These are phyloP conservation scores for Noctua janthina DNA, from an alignment of 2,888 invertebrate genomes.

Conservation along the genomic window DNA sequence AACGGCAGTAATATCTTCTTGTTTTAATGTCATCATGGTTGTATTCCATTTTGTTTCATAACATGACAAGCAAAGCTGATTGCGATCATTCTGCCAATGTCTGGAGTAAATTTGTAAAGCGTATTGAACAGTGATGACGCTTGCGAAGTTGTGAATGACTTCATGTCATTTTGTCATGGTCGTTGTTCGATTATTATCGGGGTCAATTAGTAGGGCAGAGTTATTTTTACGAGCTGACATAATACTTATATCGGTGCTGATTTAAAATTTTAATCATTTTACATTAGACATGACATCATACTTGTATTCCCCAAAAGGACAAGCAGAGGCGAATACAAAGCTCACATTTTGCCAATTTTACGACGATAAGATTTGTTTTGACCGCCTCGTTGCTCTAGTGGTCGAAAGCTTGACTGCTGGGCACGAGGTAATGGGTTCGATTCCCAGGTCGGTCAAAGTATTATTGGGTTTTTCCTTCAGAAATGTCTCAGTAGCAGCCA, in stretches of 20 bases:
- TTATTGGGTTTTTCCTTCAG: no score
- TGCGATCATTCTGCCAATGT: background rate
- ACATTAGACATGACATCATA: background rate
- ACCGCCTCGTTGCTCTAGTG: no score
- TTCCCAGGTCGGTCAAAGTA: no score
- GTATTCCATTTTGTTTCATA: background rate
- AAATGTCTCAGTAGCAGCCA: no score
- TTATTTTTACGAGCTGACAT: slow-evolving; percentile 7
- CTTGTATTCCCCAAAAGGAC: background rate
- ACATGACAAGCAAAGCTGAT: background rate
- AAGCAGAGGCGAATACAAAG: background rate
- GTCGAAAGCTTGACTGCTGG: no score
- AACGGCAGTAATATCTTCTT: background rate
- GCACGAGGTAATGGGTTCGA: no score
- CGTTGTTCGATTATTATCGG: slow-evolving; percentile 5
- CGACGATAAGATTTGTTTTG: background rate
- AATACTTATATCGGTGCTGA: background rate
- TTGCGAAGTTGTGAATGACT: background rate
- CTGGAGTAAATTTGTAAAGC: background rate
- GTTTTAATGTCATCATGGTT: background rate
- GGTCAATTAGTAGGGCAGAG: slow-evolving; percentile 35
- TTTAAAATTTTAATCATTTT: background rate
- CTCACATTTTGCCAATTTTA: background rate
- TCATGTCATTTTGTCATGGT: background rate
- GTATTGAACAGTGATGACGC: background rate